A percentile compares a stretch with the other conserved stretches of the same genome.
Evolutionary conservation across 2,113 vertebrate genomes (phyloP).

Genomic region (Coreoperca whiteheadi): DNA sequence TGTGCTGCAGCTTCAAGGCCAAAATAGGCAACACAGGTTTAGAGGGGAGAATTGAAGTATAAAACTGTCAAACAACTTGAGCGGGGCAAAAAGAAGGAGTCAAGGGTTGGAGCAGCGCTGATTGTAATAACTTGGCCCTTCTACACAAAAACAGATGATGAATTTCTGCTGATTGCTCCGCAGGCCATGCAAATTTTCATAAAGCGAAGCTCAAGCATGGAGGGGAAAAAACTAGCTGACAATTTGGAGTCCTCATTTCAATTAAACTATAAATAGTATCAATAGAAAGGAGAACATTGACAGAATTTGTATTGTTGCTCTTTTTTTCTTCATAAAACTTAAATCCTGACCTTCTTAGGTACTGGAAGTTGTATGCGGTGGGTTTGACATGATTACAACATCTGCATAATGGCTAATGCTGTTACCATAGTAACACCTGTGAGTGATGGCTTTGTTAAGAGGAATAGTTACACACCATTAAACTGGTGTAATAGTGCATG

Average conservation of each 20-base stretch:
- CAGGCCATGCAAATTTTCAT: constrained; percentile 58
- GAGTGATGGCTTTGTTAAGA: constrained; percentile 83
- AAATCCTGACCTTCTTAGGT: constrained; percentile 14
- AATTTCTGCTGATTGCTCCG: constrained; percentile 67
- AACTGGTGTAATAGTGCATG: constrained; percentile 81
- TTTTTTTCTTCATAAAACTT: constrained; percentile 20
- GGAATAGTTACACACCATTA: constrained; percentile 81
- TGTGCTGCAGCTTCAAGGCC: constrained; percentile 13
- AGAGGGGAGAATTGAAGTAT: constrained; percentile 12
- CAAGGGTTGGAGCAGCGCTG: constrained; percentile 51
- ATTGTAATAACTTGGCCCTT: constrained; percentile 70
- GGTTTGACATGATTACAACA: constrained; percentile 51
- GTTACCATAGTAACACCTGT: constrained; percentile 75
- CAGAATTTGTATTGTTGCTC: not conserved
- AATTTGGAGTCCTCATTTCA: constrained; percentile 51
- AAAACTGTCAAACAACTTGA: constrained; percentile 50
- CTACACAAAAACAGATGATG: constrained; percentile 69
- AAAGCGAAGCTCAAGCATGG: constrained; percentile 49
- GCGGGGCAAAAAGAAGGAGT: constrained; percentile 19
- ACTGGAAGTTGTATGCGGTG: not conserved
- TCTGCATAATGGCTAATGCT: constrained; percentile 62
- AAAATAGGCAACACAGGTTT: not conserved
- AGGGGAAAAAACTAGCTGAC: not conserved
- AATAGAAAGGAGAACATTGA: constrained; percentile 27
- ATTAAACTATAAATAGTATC: constrained; percentile 58